A percentile compares a stretch with the other conserved stretches of the same genome.
These are phyloP conservation scores for Heliconius charithonia DNA, from an alignment of 2,888 invertebrate species.

Conservation along the genomic window DNA sequence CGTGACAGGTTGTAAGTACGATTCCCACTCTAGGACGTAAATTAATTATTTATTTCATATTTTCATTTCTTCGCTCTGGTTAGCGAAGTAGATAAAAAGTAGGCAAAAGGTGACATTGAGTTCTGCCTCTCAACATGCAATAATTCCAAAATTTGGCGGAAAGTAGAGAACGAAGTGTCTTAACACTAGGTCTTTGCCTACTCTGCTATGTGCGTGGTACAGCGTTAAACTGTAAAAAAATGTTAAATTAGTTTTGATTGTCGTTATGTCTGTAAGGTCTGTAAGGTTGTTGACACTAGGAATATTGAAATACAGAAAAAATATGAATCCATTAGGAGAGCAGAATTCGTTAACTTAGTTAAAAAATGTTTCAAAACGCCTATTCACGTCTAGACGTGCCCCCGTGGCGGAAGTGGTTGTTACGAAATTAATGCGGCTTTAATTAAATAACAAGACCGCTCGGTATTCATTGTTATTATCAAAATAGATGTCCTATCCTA, in stretches of 20 bases:
- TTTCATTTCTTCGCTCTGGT: too few species aligned
- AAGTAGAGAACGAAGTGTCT: too few species aligned
- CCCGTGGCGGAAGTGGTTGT: constrained; percentile 62
- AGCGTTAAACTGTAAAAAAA: too few species aligned
- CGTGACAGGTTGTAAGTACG: too few species aligned
- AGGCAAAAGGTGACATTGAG: too few species aligned
- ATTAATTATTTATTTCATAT: too few species aligned
- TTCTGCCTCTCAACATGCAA: too few species aligned
- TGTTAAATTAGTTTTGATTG: not conserved
- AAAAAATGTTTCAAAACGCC: constrained; percentile 29
- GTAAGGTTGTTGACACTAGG: not conserved
- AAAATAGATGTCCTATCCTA: constrained; percentile 62
- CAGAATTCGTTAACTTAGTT: constrained; percentile 22
- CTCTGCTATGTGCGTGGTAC: too few species aligned
- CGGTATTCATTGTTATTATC: constrained; percentile 66
- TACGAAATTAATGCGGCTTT: constrained; percentile 79
- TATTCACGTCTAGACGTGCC: constrained; percentile 46
- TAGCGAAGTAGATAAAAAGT: too few species aligned
- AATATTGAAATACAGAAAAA: not conserved
- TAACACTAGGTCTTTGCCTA: too few species aligned
- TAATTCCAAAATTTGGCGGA: too few species aligned
- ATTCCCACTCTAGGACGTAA: too few species aligned
- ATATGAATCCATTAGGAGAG: not conserved
- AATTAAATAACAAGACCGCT: constrained; percentile 79
- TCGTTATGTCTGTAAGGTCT: not conserved